Base-by-base conservation (phyloP, 2,888 invertebrate genomes). In the Ormyrus pomaceus region DNA sequence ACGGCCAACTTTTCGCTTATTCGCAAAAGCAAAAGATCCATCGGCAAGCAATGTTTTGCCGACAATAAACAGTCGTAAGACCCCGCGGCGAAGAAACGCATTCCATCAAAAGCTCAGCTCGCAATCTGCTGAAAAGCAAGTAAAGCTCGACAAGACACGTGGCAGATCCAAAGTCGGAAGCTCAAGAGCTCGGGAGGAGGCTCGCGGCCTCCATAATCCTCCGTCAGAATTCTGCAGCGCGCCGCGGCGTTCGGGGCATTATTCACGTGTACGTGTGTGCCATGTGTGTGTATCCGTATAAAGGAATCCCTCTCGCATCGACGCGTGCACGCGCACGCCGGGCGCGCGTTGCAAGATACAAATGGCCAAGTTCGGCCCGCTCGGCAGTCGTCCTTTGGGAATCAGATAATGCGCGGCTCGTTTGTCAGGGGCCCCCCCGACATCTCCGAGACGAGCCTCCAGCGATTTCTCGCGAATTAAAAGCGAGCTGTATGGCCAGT, bases 381-480 rank as follows among this genome's bases (percentile, higher is more conserved):
- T 59, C 58, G 45, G 68, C 64, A 58, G 55, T 56, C 8, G 58
- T 82, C 80, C 82, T 73, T 74, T 68, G 82, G 79, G 83, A 83
- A 83, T 83, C 80, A 77, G 80, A 82, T 78, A 80, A 51, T 19
- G 72, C 75, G 77, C 68, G 78, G 79, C 81, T 84, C 82, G 84
- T 83, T 84, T 83, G 82, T 81, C 81, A 80, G 78, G 56, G 7
- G 10, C n/a, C 8, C 34, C 34, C 34, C 34, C 34, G 34, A 34
- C 34, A 34, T 34, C 34, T 34, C 34, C 34, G 34, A 34, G 34
- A 34, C 34, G 34, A 34, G 34, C 34, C 34, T 34, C 34, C 34
- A 34, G 34, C 34, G 34, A 34, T 34, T 34, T 34, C 34, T 34
- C 34, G 34, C 48, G 45, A 6, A 45, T 45, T 45, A 8, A 10